Percentiles rank a stretch among this genome's conserved stretches.
Evolutionary conservation across 2,797 vertebrate genomes (phyloP).

Genomic region (Parotocinclus haroldoi): DNA sequence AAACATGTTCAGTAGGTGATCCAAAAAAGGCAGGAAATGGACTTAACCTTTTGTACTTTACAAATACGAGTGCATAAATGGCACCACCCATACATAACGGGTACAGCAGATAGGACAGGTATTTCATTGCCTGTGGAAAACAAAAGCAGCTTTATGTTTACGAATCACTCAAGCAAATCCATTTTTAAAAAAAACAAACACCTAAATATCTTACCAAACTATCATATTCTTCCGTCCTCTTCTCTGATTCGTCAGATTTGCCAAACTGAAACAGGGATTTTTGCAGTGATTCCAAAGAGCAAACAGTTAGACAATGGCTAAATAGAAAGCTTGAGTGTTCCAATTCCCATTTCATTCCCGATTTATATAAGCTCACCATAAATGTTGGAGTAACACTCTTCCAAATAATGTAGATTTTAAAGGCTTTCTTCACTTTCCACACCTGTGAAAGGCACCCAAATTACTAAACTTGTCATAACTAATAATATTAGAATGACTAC

Average conservation of each 20-base stretch:
- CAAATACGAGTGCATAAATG: slow-evolving; percentile 85
- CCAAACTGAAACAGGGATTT: slow-evolving; percentile 77
- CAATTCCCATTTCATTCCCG: background rate
- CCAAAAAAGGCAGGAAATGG: background rate
- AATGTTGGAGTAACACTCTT: slow-evolving; percentile 77
- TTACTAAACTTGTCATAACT: no score
- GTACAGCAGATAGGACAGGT: slow-evolving; percentile 92
- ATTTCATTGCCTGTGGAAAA: slow-evolving; percentile 88
- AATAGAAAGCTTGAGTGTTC: no score
- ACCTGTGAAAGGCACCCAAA: slow-evolving; percentile 67
- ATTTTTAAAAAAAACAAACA: background rate
- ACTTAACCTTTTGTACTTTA: slow-evolving; percentile 93
- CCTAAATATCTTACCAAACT: slow-evolving; percentile 76
- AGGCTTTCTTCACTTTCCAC: slow-evolving; percentile 98
- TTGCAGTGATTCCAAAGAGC: background rate
- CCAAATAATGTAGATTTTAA: slow-evolving; percentile 90
- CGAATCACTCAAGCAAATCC: background rate
- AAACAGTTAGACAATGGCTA: background rate
- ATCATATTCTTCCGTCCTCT: slow-evolving; percentile 90
- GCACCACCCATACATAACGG: slow-evolving; percentile 92
- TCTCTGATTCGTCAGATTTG: slow-evolving; percentile 85
- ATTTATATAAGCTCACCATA: slow-evolving; percentile 56
- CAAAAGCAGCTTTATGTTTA: slow-evolving; percentile 14
- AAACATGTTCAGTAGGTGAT: background rate
- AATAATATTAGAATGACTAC: background rate